These are phyloP conservation scores for Netelia inedita DNA, from an alignment of 2,888 invertebrate genomes.

Conservation along the genomic window DNA sequence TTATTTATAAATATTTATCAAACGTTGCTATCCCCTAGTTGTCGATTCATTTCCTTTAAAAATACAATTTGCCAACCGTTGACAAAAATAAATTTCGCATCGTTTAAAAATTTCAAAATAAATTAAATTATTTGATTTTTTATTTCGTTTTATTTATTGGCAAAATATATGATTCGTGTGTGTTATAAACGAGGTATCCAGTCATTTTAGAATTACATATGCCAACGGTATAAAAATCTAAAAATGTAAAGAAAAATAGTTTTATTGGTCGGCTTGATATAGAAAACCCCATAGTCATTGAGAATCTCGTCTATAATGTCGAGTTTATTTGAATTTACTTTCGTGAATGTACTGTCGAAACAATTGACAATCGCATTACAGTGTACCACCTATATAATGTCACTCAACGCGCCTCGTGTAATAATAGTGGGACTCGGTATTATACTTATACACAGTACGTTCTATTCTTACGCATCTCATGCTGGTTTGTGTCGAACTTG, in stretches of 20 bases:
- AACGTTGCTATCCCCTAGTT: too few species aligned
- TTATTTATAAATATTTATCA: too few species aligned
- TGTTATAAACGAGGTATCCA: too few species aligned
- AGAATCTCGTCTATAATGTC: constrained; percentile 12
- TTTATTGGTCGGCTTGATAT: background rate
- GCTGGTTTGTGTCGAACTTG: constrained; percentile 5
- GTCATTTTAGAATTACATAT: too few species aligned
- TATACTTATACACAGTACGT: constrained; percentile 2
- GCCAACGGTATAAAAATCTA: too few species aligned
- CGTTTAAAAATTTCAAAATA: background rate
- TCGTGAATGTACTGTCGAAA: constrained; percentile 14
- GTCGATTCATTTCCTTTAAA: too few species aligned
- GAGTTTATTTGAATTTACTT: constrained; percentile 2
- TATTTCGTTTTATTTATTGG: too few species aligned
- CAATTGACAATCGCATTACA: constrained; percentile 32
- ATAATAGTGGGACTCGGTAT: constrained; percentile 22
- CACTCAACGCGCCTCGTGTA: constrained; percentile 17
- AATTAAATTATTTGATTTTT: background rate
- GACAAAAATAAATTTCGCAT: background rate
- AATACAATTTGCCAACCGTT: background rate
- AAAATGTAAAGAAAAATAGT: too few species aligned
- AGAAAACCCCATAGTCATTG: background rate
- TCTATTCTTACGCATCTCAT: constrained; percentile 18
- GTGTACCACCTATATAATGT: background rate
- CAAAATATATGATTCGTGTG: too few species aligned